These are phyloP conservation scores for Amniataba percoides DNA, from an alignment of 2,797 vertebrate species.

Conservation along the genomic window DNA sequence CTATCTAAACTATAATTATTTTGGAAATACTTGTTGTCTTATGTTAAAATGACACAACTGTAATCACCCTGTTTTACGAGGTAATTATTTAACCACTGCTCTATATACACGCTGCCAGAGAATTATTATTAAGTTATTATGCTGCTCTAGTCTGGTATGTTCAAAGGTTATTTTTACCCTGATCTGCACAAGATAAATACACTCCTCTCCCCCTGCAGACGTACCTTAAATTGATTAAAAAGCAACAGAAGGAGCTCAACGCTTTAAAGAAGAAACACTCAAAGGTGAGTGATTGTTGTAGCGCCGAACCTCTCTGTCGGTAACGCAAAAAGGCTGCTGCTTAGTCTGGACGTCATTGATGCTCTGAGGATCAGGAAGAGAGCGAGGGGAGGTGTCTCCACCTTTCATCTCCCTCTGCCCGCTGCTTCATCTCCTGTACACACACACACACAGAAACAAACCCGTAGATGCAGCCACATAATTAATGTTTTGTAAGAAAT, in stretches of 20 bases:
- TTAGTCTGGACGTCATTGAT: constrained; percentile 45
- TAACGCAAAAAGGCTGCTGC: constrained; percentile 43
- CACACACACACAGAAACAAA: constrained; percentile 15
- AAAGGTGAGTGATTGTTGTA: constrained; percentile 87
- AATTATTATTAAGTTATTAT: not conserved
- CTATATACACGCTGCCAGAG: not conserved
- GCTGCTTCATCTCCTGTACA: constrained; percentile 21
- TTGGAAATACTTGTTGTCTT: not conserved
- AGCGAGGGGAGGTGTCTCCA: not conserved
- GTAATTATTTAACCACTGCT: not conserved
- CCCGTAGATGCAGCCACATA: constrained; percentile 13
- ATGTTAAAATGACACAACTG: no score
- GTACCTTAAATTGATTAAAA: constrained; percentile 96
- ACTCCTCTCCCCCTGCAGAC: constrained; percentile 83
- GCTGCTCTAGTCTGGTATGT: not conserved
- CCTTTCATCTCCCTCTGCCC: constrained; percentile 66
- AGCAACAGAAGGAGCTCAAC: constrained; percentile 96
- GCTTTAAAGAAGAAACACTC: constrained; percentile 96
- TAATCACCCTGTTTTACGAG: not conserved
- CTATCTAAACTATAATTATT: not conserved
- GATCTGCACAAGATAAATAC: not conserved
- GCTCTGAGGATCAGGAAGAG: constrained; percentile 31
- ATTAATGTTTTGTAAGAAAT: constrained; percentile 48
- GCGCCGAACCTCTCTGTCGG: constrained; percentile 8
- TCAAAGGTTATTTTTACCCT: constrained; percentile 3